A percentile compares a stretch with the other conserved stretches of the same genome.
These are phyloP conservation scores for Abscondita cerata DNA, from an alignment of 2,888 invertebrate genomes.

Conservation along the genomic window DNA sequence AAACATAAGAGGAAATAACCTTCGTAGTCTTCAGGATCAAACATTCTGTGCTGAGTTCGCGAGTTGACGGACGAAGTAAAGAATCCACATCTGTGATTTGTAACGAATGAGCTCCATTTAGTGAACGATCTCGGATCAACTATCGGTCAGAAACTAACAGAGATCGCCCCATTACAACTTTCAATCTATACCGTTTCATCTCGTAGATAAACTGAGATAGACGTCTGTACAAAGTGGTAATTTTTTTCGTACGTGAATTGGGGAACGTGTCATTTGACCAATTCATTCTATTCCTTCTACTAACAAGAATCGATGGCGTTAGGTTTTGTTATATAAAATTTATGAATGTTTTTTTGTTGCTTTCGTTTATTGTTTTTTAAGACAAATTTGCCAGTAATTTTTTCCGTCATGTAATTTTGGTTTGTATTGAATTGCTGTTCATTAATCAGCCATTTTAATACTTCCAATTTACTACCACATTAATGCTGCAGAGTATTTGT, in stretches of 20 bases:
- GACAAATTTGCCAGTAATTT: no score
- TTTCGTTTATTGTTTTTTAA: conserved; percentile 4
- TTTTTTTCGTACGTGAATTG: conserved; percentile 35
- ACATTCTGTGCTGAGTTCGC: conserved; percentile 36
- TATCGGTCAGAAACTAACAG: conserved; percentile 43
- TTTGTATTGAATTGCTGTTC: no score
- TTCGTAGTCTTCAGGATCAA: conserved; percentile 21
- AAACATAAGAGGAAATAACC: conserved; percentile 11
- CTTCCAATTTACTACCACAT: no score
- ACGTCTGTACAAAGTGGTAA: conserved; percentile 23
- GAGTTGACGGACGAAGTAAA: conserved; percentile 29
- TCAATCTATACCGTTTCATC: conserved; percentile 29
- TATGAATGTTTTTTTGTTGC: conserved; percentile 14
- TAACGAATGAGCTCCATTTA: conserved; percentile 48
- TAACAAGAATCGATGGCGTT: conserved; percentile 24
- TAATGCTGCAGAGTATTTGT: no score
- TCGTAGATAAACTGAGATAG: conserved; percentile 23
- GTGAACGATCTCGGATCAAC: conserved; percentile 41
- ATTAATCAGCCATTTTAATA: no score
- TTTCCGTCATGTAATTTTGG: no score
- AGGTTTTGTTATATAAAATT: conserved; percentile 25
- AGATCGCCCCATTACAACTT: conserved; percentile 37
- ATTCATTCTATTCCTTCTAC: conserved; percentile 23
- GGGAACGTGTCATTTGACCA: conserved; percentile 36
- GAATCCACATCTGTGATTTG: conserved; percentile 44